Evolutionary conservation across 2,113 vertebrate species (phyloP).

Genomic region (Paracanthobrama guichenoti): DNA sequence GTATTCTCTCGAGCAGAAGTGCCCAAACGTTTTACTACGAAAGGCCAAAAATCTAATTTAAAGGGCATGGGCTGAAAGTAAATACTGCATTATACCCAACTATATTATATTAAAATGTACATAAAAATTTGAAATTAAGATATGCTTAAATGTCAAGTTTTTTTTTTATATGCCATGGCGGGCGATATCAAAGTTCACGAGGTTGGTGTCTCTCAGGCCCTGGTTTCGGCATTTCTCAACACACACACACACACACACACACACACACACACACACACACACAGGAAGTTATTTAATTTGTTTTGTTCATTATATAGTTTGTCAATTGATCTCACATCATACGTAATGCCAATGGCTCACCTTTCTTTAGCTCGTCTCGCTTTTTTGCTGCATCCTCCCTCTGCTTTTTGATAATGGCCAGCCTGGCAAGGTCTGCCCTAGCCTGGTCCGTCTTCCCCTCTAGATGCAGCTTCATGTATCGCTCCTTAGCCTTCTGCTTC

Average conservation of each 20-base stretch:
- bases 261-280: background rate
- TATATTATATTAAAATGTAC: background rate
- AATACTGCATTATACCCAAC: background rate
- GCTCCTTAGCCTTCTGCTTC: conserved; percentile 81
- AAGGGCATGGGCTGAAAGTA: background rate
- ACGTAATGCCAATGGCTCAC: conserved; percentile 50
- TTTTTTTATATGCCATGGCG: background rate
- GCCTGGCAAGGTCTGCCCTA: conserved; percentile 76
- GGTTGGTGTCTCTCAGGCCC: background rate
- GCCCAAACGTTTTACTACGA: background rate
- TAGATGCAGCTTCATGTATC: conserved; percentile 80
- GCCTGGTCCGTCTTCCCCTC: conserved; percentile 83
- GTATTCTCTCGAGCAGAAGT: background rate
- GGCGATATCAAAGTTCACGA: background rate
- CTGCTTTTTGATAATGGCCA: conserved; percentile 82
- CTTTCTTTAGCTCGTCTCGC: conserved; percentile 77
- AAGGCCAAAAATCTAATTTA: background rate
- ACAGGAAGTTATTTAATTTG: background rate
- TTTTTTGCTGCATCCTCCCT: conserved; percentile 79
- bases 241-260: background rate
- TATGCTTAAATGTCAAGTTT: too few relatives aligned
- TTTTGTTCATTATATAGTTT: background rate
- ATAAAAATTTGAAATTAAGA: too few relatives aligned
- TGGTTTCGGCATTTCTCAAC: background rate
- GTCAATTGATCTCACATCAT: background rate